These are phyloP conservation scores for Plodia interpunctella DNA, from an alignment of 1,140 invertebrate species.

Conservation along the genomic window DNA sequence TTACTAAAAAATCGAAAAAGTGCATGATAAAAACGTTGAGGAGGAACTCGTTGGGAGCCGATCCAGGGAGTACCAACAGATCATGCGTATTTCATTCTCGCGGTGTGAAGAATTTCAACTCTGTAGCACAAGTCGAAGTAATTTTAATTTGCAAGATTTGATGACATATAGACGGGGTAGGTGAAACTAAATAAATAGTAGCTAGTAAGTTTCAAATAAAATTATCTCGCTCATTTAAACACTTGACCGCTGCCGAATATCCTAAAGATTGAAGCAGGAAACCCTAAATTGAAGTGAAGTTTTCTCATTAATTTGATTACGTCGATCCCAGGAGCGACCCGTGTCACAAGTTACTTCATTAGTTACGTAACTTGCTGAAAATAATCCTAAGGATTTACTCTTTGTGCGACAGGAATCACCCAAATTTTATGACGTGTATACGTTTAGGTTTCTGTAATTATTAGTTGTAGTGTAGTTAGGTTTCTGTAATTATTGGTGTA, in stretches of 20 bases:
- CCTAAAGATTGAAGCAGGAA: slow-evolving; percentile 68
- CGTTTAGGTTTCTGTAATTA: background rate
- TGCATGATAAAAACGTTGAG: too few species aligned
- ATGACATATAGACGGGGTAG: too few species aligned
- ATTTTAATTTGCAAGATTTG: too few species aligned
- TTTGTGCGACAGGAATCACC: slow-evolving; percentile 62
- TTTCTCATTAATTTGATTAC: slow-evolving; percentile 77
- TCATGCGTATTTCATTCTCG: too few species aligned
- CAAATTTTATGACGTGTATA: slow-evolving; percentile 48
- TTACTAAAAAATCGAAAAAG: too few species aligned
- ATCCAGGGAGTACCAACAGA: too few species aligned
- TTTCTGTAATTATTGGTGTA: too few species aligned
- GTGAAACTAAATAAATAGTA: too few species aligned
- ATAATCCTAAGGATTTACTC: slow-evolving; percentile 67
- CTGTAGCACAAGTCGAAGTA: too few species aligned
- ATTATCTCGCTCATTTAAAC: slow-evolving; percentile 32
- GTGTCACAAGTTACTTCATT: slow-evolving; percentile 76
- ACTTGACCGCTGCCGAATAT: slow-evolving; percentile 67
- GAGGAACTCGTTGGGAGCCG: too few species aligned
- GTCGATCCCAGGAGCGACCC: slow-evolving; percentile 70
- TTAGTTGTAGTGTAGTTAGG: background rate
- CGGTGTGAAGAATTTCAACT: too few species aligned
- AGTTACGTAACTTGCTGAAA: slow-evolving; percentile 71
- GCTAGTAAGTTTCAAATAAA: slow-evolving; percentile 16
- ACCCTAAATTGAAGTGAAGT: slow-evolving; percentile 74